Percentiles rank a stretch among this genome's conserved stretches.
These are phyloP conservation scores for Pterophyllum scalare DNA, from an alignment of 2,113 vertebrate genomes.

Conservation along the genomic window DNA sequence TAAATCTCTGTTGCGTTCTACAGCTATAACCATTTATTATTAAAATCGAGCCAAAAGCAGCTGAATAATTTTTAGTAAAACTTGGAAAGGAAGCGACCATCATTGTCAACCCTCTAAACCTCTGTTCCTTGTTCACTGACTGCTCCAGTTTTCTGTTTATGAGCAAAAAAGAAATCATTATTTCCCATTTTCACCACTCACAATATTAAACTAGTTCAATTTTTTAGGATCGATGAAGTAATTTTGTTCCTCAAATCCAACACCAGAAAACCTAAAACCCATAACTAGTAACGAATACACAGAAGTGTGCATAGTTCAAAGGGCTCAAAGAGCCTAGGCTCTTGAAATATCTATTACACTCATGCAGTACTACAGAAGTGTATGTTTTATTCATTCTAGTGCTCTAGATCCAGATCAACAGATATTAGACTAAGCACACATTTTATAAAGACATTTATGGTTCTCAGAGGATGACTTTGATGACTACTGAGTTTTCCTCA, in stretches of 20 bases:
- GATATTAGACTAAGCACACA: background rate
- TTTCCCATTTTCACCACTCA: background rate
- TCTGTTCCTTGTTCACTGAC: background rate
- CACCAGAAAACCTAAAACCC: background rate
- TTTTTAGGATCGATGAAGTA: background rate
- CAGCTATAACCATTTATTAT: background rate
- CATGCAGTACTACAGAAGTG: background rate
- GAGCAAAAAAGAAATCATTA: background rate
- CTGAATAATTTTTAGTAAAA: background rate
- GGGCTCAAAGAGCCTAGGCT: background rate
- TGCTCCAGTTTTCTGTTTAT: background rate
- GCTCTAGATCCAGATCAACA: background rate
- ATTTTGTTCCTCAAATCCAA: conserved; percentile 6
- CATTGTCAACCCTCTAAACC: background rate
- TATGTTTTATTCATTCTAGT: background rate
- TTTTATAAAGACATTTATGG: background rate
- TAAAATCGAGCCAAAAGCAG: background rate
- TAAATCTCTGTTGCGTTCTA: background rate
- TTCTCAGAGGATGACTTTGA: background rate
- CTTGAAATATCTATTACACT: background rate
- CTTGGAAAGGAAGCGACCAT: background rate
- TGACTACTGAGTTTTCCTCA: background rate
- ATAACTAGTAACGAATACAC: background rate
- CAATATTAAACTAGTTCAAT: background rate
- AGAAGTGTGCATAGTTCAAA: background rate